phyloP scores from a whole-genome alignment of 1,140 invertebrate species.

The Sycophila sp. region DNA sequence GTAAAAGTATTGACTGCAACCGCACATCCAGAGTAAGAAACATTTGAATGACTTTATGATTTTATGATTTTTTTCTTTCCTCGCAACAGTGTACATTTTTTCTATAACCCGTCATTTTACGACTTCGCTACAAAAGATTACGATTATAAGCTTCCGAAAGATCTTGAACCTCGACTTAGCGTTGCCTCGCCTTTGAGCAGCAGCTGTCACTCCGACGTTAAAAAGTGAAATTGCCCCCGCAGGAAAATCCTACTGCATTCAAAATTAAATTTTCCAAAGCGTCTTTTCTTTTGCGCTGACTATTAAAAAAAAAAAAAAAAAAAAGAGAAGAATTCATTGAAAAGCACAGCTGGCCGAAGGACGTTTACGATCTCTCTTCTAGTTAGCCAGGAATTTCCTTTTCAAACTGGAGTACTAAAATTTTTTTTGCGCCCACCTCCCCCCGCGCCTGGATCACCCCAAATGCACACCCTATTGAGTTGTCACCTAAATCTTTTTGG shows the following conservation, averaged over 20 bases:
- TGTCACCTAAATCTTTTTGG: constrained; percentile 34
- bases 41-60: too few relatives aligned
- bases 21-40: too few relatives aligned
- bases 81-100: background rate
- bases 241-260: background rate
- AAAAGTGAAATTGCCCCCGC: constrained; percentile 3
- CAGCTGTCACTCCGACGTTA: constrained; percentile 17
- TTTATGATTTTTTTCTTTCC: background rate
- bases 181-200: background rate
- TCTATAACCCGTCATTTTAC: background rate
- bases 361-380: constrained; percentile 3
- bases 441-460: background rate
- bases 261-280: constrained; percentile 29
- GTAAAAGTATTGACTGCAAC: too few relatives aligned
- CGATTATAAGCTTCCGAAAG: constrained; percentile 14
- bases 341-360: constrained; percentile 21
- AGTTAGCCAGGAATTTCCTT: constrained; percentile 15
- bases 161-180: constrained; percentile 2
- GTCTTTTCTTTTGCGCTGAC: background rate
- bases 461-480: constrained; percentile 26
- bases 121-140: background rate
- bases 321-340: constrained; percentile 21
- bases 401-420: constrained; percentile 35
- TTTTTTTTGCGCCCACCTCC: constrained; percentile 12
- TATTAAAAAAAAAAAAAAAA: constrained; percentile 28